phyloP scores from a whole-genome alignment of 35 echinoderm and acorn worm species.

The Lytechinus variegatus region DNA sequence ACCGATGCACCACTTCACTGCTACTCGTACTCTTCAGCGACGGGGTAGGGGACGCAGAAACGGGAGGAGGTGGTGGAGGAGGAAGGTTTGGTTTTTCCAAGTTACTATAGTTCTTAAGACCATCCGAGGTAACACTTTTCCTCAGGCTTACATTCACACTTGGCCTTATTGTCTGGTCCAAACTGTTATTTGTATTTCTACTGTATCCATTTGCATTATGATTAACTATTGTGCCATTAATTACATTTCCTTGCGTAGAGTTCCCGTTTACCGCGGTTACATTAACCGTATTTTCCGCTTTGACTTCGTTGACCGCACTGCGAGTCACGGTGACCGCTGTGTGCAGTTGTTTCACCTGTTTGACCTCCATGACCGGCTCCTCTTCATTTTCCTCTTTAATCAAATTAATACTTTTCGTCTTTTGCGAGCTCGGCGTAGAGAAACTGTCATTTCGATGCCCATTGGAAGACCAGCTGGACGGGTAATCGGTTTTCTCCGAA shows the following conservation, averaged over 20 bases:
- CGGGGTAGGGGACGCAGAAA: conserved; percentile 8
- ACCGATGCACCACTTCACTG: neutral
- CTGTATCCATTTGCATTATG: neutral
- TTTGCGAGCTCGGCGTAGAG: neutral
- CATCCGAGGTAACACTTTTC: neutral
- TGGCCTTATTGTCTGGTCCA: conserved; percentile 5
- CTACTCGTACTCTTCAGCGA: conserved; percentile 26
- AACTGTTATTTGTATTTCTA: conserved; percentile 9
- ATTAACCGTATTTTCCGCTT: neutral
- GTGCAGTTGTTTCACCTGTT: neutral
- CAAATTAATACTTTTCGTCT: neutral
- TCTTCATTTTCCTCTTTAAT: conserved; percentile 29
- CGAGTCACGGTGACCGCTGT: conserved; percentile 6
- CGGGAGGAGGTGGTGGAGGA: conserved; percentile 26
- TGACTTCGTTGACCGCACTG: neutral
- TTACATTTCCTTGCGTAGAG: neutral
- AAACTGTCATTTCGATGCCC: neutral
- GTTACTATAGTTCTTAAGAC: neutral
- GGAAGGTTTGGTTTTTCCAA: conserved; percentile 22
- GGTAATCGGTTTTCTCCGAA: conserved; percentile 30
- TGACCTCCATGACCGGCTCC: neutral
- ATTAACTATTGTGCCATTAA: neutral
- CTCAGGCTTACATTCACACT: neutral
- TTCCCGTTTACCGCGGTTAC: neutral
- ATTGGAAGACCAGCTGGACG: conserved; percentile 24